Evolutionary conservation across 2,888 invertebrate genomes (phyloP).

Genomic region (Stenichneumon culpator): DNA sequence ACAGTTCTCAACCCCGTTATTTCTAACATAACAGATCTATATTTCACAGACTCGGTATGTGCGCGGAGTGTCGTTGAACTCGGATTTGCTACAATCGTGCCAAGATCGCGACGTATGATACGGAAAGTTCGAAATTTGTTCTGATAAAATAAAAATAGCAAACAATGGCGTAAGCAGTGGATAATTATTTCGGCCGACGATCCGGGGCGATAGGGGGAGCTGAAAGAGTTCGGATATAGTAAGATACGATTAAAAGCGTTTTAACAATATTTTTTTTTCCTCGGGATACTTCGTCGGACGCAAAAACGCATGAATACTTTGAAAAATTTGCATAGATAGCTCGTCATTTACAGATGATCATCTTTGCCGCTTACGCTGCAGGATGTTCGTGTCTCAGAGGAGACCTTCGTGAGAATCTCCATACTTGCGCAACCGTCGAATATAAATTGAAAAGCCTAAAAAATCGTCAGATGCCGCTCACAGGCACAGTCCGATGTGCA

Average conservation of each 20-base stretch:
- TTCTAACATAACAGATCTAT: not conserved
- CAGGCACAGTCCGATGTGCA: slow-evolving; percentile 63
- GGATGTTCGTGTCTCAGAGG: slow-evolving; percentile 24
- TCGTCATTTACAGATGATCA: slow-evolving; percentile 63
- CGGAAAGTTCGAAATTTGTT: not conserved
- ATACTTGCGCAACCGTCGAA: slow-evolving; percentile 50
- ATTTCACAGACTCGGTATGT: slow-evolving; percentile 28
- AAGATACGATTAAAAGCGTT: slow-evolving; percentile 10
- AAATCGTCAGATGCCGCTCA: slow-evolving; percentile 61
- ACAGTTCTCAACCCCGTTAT: slow-evolving; percentile 12
- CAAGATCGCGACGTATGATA: not conserved
- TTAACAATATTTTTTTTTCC: slow-evolving; percentile 13
- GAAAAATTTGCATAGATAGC: slow-evolving; percentile 65
- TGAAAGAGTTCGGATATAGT: slow-evolving; percentile 10
- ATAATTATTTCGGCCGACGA: not conserved
- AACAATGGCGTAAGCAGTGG: not conserved
- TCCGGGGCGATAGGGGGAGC: not conserved
- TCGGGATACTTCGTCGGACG: not conserved
- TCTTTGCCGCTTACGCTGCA: slow-evolving; percentile 38
- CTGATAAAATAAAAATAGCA: not conserved
- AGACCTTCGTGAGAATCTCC: slow-evolving; percentile 58
- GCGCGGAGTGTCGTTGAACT: slow-evolving; percentile 6
- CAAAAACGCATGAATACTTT: not conserved
- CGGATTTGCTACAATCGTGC: not conserved
- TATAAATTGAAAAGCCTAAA: slow-evolving; percentile 47